A percentile compares a stretch with the other conserved stretches of the same genome.
Evolutionary conservation across 2,113 vertebrate species (phyloP).

Genomic region (Progne subis): DNA sequence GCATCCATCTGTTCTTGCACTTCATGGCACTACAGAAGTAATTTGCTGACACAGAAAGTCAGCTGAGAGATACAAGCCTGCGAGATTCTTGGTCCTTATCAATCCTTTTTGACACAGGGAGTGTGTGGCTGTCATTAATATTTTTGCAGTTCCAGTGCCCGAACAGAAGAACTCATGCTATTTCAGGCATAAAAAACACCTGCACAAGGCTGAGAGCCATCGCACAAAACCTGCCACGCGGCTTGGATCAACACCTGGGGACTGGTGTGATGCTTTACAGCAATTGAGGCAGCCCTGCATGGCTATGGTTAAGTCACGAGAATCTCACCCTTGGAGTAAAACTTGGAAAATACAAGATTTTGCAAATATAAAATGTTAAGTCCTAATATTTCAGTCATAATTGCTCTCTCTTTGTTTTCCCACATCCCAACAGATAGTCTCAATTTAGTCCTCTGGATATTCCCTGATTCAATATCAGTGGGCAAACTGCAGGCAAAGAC

Average conservation of each 20-base stretch:
- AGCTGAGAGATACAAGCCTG: not conserved
- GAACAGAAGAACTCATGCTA: not conserved
- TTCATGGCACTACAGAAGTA: not conserved
- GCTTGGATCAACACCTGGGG: not conserved
- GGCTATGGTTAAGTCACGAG: accelerated
- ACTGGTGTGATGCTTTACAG: not conserved
- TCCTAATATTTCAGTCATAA: not conserved
- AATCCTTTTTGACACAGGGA: not conserved
- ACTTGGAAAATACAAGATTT: not conserved
- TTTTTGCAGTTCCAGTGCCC: not conserved
- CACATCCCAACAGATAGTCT: not conserved
- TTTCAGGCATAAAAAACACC: not conserved
- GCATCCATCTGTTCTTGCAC: not conserved
- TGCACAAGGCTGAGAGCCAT: not conserved
- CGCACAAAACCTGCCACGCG: not conserved
- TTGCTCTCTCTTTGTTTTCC: not conserved
- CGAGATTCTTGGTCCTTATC: not conserved
- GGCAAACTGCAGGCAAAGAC: not conserved
- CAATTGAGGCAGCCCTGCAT: not conserved
- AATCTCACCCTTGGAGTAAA: accelerated
- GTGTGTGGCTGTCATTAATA: not conserved
- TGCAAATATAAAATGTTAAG: not conserved
- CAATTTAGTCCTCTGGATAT: not conserved
- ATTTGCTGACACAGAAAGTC: not conserved
- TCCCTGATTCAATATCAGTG: not conserved